phyloP scores from a whole-genome alignment of 2,888 invertebrate genomes.

The Dynastes hyllus region DNA sequence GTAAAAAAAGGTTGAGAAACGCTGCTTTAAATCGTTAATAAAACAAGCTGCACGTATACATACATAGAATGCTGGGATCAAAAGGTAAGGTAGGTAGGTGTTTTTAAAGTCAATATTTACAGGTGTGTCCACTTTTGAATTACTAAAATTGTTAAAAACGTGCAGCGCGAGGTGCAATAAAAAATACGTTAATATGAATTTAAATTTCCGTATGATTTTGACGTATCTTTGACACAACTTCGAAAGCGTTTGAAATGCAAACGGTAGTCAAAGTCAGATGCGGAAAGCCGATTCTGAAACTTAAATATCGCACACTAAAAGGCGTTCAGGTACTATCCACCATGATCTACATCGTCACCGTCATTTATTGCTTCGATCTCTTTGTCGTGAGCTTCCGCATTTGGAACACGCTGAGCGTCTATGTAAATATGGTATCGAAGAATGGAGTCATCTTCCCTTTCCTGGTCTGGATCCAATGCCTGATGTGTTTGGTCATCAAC shows the following conservation, averaged over 20 bases:
- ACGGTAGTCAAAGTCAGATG: constrained; percentile 56
- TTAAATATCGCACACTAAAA: constrained; percentile 62
- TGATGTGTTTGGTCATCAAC: constrained; percentile 62
- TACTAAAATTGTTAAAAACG: too few relatives aligned
- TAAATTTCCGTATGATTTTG: not conserved
- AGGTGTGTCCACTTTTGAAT: too few relatives aligned
- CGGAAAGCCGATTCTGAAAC: constrained; percentile 62
- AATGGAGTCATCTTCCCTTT: constrained; percentile 64
- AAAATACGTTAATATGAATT: too few relatives aligned
- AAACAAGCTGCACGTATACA: too few relatives aligned
- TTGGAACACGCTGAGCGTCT: constrained; percentile 64
- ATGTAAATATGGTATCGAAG: constrained; percentile 66
- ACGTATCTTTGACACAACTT: constrained; percentile 1
- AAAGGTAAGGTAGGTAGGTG: too few relatives aligned
- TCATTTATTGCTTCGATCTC: constrained; percentile 61
- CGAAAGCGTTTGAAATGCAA: constrained; percentile 30
- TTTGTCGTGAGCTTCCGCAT: constrained; percentile 62
- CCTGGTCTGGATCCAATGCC: constrained; percentile 59
- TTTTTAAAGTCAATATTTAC: too few relatives aligned
- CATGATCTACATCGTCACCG: constrained; percentile 56
- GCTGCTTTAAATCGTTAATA: too few relatives aligned
- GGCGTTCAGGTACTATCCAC: constrained; percentile 57
- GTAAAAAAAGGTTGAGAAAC: too few relatives aligned
- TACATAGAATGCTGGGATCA: too few relatives aligned
- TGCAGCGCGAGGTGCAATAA: too few relatives aligned